Evolutionary conservation across 2,888 invertebrate species (phyloP).

Genomic region (Marasmarcha lunaedactyla): DNA sequence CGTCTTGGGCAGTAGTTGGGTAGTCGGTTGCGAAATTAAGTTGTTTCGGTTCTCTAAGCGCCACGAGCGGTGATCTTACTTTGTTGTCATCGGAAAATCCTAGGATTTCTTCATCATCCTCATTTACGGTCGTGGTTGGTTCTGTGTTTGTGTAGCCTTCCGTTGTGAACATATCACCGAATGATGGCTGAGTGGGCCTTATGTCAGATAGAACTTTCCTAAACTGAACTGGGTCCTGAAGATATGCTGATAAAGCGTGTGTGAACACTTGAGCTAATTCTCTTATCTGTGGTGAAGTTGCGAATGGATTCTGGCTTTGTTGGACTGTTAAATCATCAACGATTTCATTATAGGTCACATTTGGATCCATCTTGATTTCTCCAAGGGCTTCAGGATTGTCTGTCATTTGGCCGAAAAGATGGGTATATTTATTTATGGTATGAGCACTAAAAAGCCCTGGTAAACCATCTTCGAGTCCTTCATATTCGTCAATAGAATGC

Average conservation of each 20-base stretch:
- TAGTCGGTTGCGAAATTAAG: constrained; percentile 36
- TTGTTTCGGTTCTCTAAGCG: constrained; percentile 53
- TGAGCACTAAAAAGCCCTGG: constrained; percentile 75
- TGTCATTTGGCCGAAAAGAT: constrained; percentile 42
- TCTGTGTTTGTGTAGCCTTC: constrained; percentile 60
- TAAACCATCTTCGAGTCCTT: constrained; percentile 58
- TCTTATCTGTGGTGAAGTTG: constrained; percentile 74
- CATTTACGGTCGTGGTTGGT: constrained; percentile 70
- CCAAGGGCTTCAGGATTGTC: constrained; percentile 43
- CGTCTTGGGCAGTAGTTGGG: constrained; percentile 24
- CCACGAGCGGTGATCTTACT: constrained; percentile 26
- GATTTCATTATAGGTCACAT: constrained; percentile 53
- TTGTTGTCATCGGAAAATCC: constrained; percentile 79
- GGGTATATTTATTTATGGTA: constrained; percentile 74
- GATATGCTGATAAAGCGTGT: constrained; percentile 83
- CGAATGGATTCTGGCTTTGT: constrained; percentile 74
- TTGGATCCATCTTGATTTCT: constrained; percentile 49
- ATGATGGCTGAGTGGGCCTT: constrained; percentile 82
- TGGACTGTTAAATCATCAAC: constrained; percentile 70
- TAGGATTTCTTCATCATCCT: constrained; percentile 81
- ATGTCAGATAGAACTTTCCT: constrained; percentile 81
- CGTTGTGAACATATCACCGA: constrained; percentile 44
- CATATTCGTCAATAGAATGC: constrained; percentile 37
- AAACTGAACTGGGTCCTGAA: constrained; percentile 86
- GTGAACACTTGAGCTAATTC: constrained; percentile 88